A percentile compares a stretch with the other conserved stretches of the same genome.
Conservation (phyloP, 1,140 invertebrate species). For the Pogonomyrmex californicus region DNA sequence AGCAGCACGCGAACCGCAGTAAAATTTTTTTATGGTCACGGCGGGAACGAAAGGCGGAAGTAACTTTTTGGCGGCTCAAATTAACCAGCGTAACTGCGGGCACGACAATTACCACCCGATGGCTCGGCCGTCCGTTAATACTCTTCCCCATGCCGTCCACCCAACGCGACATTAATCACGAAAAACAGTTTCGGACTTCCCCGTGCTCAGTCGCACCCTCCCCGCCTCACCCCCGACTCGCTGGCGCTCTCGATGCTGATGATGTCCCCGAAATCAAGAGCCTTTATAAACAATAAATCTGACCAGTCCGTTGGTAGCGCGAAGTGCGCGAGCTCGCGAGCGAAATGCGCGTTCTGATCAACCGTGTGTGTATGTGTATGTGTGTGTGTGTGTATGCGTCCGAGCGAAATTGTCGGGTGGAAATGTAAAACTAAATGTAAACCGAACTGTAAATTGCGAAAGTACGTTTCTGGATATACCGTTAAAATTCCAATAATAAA, state of each 20-base stretch:
- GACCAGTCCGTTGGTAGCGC: neutral
- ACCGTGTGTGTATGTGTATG: neutral
- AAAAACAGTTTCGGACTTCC: constrained; percentile 57
- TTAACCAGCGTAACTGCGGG: constrained; percentile 65
- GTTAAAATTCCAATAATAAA: neutral
- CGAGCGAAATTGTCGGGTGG: neutral
- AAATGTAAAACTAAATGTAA: constrained; percentile 35
- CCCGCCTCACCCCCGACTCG: neutral
- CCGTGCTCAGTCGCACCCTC: neutral
- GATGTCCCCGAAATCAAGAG: constrained; percentile 31
- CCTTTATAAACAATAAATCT: constrained; percentile 56
- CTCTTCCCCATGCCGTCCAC: neutral
- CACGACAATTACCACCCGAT: constrained; percentile 68
- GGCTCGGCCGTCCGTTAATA: constrained; percentile 56
- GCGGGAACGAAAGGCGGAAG: constrained; percentile 59
- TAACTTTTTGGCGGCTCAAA: constrained; percentile 69
- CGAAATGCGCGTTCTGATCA: constrained; percentile 8
- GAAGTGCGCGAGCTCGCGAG: constrained; percentile 14
- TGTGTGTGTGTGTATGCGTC: neutral
- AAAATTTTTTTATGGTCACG: constrained; percentile 58
- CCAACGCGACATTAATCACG: constrained; percentile 61
- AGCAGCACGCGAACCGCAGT: constrained; percentile 53
- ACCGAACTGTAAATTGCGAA: constrained; percentile 21
- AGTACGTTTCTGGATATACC: neutral
- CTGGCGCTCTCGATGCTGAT: constrained; percentile 49